Evolutionary conservation across 2,888 invertebrate genomes (phyloP).

Genomic region (Lithophane socia): DNA sequence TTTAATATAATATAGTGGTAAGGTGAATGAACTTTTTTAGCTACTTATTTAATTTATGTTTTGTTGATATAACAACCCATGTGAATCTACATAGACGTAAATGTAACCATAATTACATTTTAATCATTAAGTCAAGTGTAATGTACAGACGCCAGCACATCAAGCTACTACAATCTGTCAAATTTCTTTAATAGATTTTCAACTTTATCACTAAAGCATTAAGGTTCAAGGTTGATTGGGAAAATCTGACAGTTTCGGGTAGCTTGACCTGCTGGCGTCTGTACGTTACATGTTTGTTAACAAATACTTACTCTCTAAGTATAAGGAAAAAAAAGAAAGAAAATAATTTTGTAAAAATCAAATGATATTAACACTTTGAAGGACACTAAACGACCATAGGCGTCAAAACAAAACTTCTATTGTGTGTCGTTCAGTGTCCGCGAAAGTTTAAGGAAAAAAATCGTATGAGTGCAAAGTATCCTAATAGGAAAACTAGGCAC

Average conservation of each 20-base stretch:
- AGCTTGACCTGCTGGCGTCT: too few relatives aligned
- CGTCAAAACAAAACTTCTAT: too few relatives aligned
- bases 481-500: background rate
- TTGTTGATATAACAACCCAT: background rate
- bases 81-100: background rate
- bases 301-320: background rate
- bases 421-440: too few relatives aligned
- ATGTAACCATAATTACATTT: constrained; percentile 31
- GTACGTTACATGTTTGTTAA: background rate
- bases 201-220: too few relatives aligned
- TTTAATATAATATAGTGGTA: background rate
- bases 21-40: background rate
- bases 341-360: too few relatives aligned
- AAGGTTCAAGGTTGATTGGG: too few relatives aligned
- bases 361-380: background rate
- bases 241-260: too few relatives aligned
- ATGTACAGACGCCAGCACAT: too few relatives aligned
- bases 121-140: constrained; percentile 9
- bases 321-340: background rate
- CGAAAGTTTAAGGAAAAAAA: background rate
- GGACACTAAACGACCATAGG: too few relatives aligned
- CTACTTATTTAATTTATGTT: background rate
- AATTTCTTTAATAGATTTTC: too few relatives aligned
- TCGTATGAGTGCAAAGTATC: background rate
- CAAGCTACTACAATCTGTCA: too few relatives aligned